These are phyloP conservation scores for Erithacus rubecula DNA, from an alignment of 2,797 vertebrate species.

Conservation along the genomic window DNA sequence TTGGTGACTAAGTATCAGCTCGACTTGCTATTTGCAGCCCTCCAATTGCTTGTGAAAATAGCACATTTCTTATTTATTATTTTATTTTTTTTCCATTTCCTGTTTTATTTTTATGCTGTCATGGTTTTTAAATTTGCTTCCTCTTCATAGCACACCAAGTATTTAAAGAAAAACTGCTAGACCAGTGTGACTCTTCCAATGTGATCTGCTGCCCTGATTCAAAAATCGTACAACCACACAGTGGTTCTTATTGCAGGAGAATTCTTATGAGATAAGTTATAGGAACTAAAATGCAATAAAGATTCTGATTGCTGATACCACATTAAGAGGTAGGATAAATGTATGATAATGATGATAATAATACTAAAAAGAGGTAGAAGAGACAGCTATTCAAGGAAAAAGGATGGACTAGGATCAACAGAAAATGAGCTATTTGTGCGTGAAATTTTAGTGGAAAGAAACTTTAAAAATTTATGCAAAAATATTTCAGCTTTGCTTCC, in stretches of 20 bases:
- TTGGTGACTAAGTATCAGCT: conserved; percentile 13
- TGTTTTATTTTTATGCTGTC: neutral
- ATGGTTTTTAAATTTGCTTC: neutral
- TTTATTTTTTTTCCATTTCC: conserved; percentile 8
- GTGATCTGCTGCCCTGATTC: neutral
- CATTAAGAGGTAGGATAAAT: neutral
- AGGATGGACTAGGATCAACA: neutral
- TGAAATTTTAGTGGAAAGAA: neutral
- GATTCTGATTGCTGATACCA: accelerated
- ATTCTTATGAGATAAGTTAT: neutral
- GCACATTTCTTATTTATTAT: neutral
- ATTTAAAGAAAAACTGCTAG: neutral
- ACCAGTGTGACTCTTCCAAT: neutral
- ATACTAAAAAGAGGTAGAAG: neutral
- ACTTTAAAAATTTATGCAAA: neutral
- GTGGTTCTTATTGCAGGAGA: neutral
- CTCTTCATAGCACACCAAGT: neutral
- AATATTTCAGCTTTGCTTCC: neutral
- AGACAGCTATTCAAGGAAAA: neutral
- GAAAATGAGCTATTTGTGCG: neutral
- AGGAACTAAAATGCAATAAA: neutral
- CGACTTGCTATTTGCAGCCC: neutral
- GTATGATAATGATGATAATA: neutral
- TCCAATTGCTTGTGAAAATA: neutral
- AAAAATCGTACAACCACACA: neutral